Base-by-base conservation (phyloP, 2,797 vertebrate species). In the Dicrostonyx torquatus region DNA sequence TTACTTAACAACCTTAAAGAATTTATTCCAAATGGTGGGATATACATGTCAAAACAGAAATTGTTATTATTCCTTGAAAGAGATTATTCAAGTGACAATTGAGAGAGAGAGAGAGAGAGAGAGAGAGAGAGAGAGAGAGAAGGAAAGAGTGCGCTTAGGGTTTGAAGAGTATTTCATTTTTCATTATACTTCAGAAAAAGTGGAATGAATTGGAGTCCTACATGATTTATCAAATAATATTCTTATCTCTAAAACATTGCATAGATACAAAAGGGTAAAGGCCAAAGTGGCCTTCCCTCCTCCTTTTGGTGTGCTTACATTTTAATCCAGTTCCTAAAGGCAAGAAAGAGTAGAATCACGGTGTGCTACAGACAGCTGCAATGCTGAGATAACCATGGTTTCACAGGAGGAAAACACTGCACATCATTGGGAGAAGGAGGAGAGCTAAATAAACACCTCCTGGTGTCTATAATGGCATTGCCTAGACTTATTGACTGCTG, bases 231-330 rank as follows among this genome's bases (percentile, higher is more conserved):
- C 76, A 73, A 90, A 31, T 66, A 78, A 70, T 70, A 55, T 40
- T 79, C 0, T 68, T 95, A 96, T 96, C 92, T 55, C 31, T 37
- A n/a, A 50, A 92, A n/a, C 78, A 31, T 7, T 70, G 17, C 40
- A 34, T 50, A 68, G 83, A 90, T 77, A 92, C 6, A n/a, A 87
- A 94, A 94, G 90, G 43, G 93, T 77, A 94, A 53, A 37, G 13
- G 68, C 37, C 66, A 94, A 78, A 29, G 58, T 37, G 83, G 11
- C 29, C 84, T 93, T 70, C 43, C 9, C 31, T 29, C 9, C 31
- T 29, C 7, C 50, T 83, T 76, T 76, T 72, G 29, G 40, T 53
- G 29, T 15, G 37, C 6, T 53, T 55, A 29, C 20, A 37, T 84
- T 79, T 87, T 43, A 43, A 78, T 37, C 45, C 3, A n/a, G 70